phyloP scores from a whole-genome alignment of 2,797 vertebrate genomes.

The Uromys caudimaculatus region DNA sequence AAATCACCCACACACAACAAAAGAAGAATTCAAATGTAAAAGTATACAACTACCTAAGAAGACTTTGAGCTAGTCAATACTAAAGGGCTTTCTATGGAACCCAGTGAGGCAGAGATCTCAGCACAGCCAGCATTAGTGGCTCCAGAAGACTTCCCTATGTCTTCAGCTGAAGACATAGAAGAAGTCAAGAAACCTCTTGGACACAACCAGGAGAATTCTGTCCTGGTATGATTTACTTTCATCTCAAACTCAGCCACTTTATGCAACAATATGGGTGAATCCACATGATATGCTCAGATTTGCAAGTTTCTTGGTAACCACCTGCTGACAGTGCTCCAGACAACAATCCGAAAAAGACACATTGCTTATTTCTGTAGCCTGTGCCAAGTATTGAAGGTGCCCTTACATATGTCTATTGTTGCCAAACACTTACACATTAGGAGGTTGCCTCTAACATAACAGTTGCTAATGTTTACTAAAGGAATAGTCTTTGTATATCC shows the following conservation, averaged over 20 bases:
- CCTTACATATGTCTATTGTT: neutral
- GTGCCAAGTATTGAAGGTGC: neutral
- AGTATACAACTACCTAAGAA: neutral
- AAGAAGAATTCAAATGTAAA: neutral
- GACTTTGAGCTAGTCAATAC: neutral
- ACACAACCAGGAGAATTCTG: neutral
- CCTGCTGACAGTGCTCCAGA: neutral
- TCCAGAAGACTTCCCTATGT: slow-evolving; percentile 10
- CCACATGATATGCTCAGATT: neutral
- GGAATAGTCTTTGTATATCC: neutral
- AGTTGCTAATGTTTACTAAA: neutral
- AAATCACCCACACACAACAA: neutral
- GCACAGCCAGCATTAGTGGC: neutral
- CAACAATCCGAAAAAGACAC: neutral
- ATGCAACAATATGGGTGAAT: neutral
- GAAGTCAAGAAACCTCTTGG: neutral
- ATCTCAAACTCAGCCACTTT: neutral
- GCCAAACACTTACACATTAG: neutral
- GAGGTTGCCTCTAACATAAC: neutral
- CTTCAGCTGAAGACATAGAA: neutral
- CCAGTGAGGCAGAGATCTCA: neutral
- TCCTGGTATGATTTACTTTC: neutral
- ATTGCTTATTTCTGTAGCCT: neutral
- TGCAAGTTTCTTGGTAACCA: neutral
- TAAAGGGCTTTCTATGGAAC: slow-evolving; percentile 1